Evolutionary conservation across 2,113 vertebrate species (phyloP).

Genomic region (Gulo gulo): DNA sequence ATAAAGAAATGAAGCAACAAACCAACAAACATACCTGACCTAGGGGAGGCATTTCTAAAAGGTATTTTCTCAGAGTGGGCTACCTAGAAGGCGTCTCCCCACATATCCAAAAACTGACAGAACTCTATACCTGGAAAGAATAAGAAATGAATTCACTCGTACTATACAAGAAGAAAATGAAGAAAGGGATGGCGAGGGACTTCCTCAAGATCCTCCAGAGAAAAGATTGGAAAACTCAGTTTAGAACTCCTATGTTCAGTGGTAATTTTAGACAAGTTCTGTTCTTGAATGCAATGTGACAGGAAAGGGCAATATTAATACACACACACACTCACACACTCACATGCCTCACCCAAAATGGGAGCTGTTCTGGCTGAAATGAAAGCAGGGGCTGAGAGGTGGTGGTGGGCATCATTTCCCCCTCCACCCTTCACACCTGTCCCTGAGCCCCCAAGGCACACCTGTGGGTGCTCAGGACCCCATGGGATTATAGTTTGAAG

Average conservation of each 20-base stretch:
- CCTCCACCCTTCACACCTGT: not conserved
- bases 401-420: not conserved
- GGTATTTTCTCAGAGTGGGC: not conserved
- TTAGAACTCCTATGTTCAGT: not conserved
- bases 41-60: not conserved
- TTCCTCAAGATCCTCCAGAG: not conserved
- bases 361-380: not conserved
- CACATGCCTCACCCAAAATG: not conserved
- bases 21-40: not conserved
- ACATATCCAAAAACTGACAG: not conserved
- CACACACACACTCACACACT: not conserved
- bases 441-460: fast-evolving
- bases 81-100: not conserved
- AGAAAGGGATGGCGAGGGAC: not conserved
- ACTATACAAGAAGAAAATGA: not conserved
- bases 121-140: not conserved
- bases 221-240: not conserved
- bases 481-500: not conserved
- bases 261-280: not conserved
- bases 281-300: not conserved
- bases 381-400: not conserved
- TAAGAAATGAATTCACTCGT: not conserved
- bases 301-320: not conserved
- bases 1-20: not conserved
- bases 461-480: not conserved